Evolutionary conservation across 1,140 invertebrate species (phyloP), one percentile per base, ranked within the genome.

Genomic region (Tetraneura akinire): DNA sequence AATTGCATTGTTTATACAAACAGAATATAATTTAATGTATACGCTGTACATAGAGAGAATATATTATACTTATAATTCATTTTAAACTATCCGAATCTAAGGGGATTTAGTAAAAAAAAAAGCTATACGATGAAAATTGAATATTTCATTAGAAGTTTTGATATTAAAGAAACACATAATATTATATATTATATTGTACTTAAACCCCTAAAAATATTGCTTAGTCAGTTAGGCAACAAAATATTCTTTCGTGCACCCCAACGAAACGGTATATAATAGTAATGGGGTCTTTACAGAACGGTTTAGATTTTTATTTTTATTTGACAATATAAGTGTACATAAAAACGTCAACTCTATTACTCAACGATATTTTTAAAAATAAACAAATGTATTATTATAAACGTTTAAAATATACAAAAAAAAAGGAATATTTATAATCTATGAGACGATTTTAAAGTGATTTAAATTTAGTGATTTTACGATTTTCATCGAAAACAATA

Each of bases 211-310:
- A 47, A 70, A 70, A 18, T 9, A 13, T 3, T 26, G 4, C 5
- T 14, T 18, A 49, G 23, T 26, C 45, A 23, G 66, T 70, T 70
- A 70, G 66, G 66, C 66, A 70, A 70, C 66, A 70, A 70, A 70
- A 70, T 45, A 45, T 70, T 26, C 66, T 8, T 66, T 13, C 32
- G 6, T 66, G 62, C 45, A 49, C 42, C 66, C 66, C 45, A 18
- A 26, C 16, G 3, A 70, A 16, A 47, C 16, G 42, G n/a, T n/a
- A n/a, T n/a, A n/a, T 6, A 14, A 47, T 64, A n/a, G 13, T 26
- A 26, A 26, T 70, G 16, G 66, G 45, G 42, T 66, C 5, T 21
- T 70, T 47, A 49, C 23, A 3, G 49, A 49, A 70, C 10, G 42
- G 42, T 49, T 49, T 37, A 62, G 60, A 62, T 62, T 62, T 37